Conservation (phyloP, 1,140 invertebrate species). For the Trissolcus basalis region DNA sequence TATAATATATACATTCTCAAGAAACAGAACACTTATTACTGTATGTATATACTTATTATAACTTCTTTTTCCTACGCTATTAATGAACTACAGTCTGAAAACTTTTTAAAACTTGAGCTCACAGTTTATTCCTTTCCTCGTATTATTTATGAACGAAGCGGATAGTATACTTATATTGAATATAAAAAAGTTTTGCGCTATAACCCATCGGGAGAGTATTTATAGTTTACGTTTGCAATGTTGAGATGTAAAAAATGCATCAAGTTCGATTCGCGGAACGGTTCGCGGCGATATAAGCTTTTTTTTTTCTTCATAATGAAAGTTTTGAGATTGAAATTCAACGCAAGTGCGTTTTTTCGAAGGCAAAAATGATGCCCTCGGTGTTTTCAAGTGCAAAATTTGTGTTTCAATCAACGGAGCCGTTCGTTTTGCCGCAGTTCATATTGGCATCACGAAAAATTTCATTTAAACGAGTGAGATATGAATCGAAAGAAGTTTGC, state of each 20-base stretch:
- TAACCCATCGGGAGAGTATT: conserved; percentile 22
- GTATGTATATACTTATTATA: conserved; percentile 36
- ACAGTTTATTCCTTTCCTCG: conserved; percentile 10
- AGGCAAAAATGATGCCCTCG: no score
- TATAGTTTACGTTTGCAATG: conserved; percentile 44
- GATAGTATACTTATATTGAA: neutral
- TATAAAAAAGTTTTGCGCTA: conserved; percentile 32
- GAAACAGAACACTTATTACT: conserved; percentile 4
- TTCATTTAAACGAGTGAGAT: no score
- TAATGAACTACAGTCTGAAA: conserved; percentile 46
- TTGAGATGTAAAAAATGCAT: conserved; percentile 34
- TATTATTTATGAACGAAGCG: conserved; percentile 9
- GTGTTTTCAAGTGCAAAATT: no score
- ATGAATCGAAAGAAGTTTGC: conserved; percentile 30
- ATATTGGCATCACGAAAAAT: no score
- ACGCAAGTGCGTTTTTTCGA: no score
- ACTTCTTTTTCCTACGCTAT: conserved; percentile 35
- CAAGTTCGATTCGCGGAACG: neutral
- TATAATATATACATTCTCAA: conserved; percentile 8
- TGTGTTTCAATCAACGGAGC: no score
- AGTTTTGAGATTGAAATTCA: no score
- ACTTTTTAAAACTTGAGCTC: conserved; percentile 2
- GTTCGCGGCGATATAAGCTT: neutral
- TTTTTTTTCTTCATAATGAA: no score
- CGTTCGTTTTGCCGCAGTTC: no score